Conservation (phyloP, 2,888 invertebrate genomes). For the Hoplodrina ambigua region DNA sequence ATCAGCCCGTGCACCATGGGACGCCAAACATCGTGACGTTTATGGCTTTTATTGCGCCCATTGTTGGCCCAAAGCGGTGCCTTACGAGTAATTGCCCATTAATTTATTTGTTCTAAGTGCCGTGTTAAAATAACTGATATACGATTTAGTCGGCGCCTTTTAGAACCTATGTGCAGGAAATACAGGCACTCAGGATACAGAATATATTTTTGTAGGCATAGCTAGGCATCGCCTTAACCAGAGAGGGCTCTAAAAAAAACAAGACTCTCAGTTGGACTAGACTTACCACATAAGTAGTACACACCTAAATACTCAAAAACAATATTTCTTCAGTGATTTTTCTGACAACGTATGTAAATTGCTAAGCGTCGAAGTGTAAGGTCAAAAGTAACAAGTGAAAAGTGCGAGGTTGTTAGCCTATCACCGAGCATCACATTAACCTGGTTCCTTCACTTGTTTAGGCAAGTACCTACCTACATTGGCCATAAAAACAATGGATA, state of each 20-base stretch:
- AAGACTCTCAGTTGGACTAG: background rate
- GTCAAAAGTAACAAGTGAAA: slow-evolving; percentile 49
- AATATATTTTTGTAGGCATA: background rate
- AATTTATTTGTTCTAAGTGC: slow-evolving; percentile 66
- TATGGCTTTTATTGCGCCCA: slow-evolving; percentile 83
- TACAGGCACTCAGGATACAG: background rate
- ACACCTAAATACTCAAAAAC: background rate
- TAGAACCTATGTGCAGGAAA: background rate
- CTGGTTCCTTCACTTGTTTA: slow-evolving; percentile 29
- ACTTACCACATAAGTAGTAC: background rate
- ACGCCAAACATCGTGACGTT: slow-evolving; percentile 84
- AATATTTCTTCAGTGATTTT: background rate
- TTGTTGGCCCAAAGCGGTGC: slow-evolving; percentile 77
- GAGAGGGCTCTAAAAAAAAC: background rate
- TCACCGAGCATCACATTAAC: slow-evolving; percentile 39
- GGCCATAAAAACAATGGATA: background rate
- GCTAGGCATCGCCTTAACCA: background rate
- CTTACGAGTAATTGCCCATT: slow-evolving; percentile 78
- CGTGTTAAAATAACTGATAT: slow-evolving; percentile 58
- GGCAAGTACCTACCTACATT: background rate
- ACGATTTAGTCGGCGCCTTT: slow-evolving; percentile 19
- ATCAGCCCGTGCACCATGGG: slow-evolving; percentile 83
- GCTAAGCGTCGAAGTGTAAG: slow-evolving; percentile 28
- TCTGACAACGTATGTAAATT: slow-evolving; percentile 28
- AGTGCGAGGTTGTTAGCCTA: slow-evolving; percentile 33